Base-by-base conservation (phyloP, 2,113 vertebrate genomes). In the Eudyptes chrysolophus region DNA sequence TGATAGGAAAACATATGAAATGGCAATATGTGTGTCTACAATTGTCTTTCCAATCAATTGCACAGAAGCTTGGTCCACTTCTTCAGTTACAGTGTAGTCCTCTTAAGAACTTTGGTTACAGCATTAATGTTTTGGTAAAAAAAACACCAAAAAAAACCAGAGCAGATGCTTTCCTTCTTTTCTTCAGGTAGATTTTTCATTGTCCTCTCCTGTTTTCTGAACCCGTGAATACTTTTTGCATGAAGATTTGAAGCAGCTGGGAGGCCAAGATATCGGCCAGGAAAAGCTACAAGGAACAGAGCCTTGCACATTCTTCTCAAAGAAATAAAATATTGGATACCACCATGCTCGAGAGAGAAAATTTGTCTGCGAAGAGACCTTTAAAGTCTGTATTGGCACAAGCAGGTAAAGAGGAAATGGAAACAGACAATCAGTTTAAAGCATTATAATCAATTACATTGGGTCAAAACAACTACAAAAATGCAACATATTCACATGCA, bases 291-390 rank as follows among this genome's bases (percentile, higher is more conserved):
- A 99, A 40, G 99, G 99, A 96, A 99, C 98, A 15, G 99, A 97
- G 29, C 98, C 99, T 94, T 99, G 99, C n/a, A 99, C 98, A 5
- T 99, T 99, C 96, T 98, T 99, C 98, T 99, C 99, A 13, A 99
- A 98, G 92, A 99, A 99, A 97, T 98, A 99, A 96, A 99, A 99
- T 93, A 99, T 97, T 10, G 99, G 99, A 96, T 99, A 99, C 99
- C 99, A 99, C 99, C 99, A 99, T 3, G 99, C 99, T 98, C 99
- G 99, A 97, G 99, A 99, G 92, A 99, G 98, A 97, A 99, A 99
- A 96, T 99, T 99, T 3, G 97, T 98, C 97, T 99, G 99, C 6
- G 99, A 99, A 9, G 99, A 99, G 36, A 99, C 98, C 97, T 99
- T 99, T 95, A 99, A 98, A 95, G 97, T 98, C 99, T 99, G 98